These are phyloP conservation scores for Salvelinus sp. DNA, from an alignment of 2,113 vertebrate species.

Conservation along the genomic window DNA sequence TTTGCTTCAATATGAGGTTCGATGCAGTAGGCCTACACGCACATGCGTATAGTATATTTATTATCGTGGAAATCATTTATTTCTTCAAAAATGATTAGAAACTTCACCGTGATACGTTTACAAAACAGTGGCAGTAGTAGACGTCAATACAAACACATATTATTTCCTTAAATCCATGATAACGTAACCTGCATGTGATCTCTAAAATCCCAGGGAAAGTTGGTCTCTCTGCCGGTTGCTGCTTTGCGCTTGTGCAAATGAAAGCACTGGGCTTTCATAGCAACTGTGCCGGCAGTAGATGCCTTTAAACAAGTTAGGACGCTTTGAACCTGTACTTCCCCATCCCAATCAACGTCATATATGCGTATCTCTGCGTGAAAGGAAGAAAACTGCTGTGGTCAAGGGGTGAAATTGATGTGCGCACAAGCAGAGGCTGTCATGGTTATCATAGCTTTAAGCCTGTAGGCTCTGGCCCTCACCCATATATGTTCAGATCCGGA, in stretches of 20 bases:
- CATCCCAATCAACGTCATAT: neutral
- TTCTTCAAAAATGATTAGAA: too few relatives aligned
- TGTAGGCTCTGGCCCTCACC: neutral
- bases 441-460: neutral
- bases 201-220: too few relatives aligned
- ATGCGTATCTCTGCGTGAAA: neutral
- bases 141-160: too few relatives aligned
- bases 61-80: neutral
- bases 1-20: neutral
- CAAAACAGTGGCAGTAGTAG: too few relatives aligned
- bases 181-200: too few relatives aligned
- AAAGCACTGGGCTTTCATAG: neutral
- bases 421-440: neutral
- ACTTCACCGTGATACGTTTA: too few relatives aligned
- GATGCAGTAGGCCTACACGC: constrained; percentile 20
- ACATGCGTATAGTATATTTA: neutral
- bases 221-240: neutral
- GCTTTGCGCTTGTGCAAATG: neutral
- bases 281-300: neutral
- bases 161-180: too few relatives aligned
- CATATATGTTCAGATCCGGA: neutral
- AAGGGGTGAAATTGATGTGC: neutral
- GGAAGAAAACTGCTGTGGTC: neutral
- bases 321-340: neutral
- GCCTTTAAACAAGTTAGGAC: neutral